A percentile compares a stretch with the other conserved stretches of the same genome.
Evolutionary conservation across 2,113 vertebrate genomes (phyloP).

Genomic region (Rhombomys opimus): DNA sequence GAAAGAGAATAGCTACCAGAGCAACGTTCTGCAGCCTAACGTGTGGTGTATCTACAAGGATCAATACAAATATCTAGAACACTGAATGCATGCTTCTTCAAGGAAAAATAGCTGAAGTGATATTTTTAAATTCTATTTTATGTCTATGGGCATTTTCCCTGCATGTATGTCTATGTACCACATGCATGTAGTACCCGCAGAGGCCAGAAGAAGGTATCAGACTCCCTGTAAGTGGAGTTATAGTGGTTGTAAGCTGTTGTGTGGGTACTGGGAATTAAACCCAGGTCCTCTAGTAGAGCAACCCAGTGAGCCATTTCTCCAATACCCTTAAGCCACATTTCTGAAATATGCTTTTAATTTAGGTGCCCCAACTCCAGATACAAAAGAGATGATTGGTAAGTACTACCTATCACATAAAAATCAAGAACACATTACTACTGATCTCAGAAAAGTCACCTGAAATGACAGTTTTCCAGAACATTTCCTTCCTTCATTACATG

Average conservation of each 20-base stretch:
- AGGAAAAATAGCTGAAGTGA: background rate
- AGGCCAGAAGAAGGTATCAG: background rate
- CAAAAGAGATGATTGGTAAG: background rate
- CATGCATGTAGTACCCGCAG: background rate
- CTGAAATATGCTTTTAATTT: constrained; percentile 12
- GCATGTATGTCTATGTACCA: background rate
- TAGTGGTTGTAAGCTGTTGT: background rate
- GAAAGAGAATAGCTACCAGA: background rate
- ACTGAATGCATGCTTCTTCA: background rate
- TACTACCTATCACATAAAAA: background rate
- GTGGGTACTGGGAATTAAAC: background rate
- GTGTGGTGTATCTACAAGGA: background rate
- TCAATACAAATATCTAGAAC: background rate
- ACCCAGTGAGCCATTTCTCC: background rate
- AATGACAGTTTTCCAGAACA: background rate
- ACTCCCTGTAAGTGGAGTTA: background rate
- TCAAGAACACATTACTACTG: background rate
- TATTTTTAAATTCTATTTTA: background rate
- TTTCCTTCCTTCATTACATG: background rate
- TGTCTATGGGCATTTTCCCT: too few species aligned
- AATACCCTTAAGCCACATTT: background rate
- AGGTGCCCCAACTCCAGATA: background rate
- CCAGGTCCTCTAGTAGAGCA: background rate
- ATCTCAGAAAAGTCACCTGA: background rate
- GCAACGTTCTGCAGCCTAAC: background rate